These are phyloP conservation scores for Corvus moneduloides DNA, from an alignment of 2,113 vertebrate genomes.

Conservation along the genomic window DNA sequence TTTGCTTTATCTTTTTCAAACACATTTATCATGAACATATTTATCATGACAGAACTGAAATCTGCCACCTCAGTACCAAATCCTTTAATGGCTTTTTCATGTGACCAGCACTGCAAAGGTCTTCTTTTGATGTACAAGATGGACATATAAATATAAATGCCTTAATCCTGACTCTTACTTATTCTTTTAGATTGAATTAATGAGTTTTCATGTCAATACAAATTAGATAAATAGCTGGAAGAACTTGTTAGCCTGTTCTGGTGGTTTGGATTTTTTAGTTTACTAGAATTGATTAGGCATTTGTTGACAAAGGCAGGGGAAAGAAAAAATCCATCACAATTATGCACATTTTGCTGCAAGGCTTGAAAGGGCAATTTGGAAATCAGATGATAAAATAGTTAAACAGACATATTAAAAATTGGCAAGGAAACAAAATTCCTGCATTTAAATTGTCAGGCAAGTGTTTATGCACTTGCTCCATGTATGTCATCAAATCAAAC, in stretches of 20 bases:
- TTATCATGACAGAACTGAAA: not conserved
- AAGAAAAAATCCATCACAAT: constrained; percentile 37
- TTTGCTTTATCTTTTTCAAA: not conserved
- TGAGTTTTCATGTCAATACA: constrained; percentile 46
- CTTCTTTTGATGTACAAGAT: not conserved
- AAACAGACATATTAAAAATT: not conserved
- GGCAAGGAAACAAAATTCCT: not conserved
- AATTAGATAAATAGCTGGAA: constrained; percentile 49
- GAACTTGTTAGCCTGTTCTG: constrained; percentile 10
- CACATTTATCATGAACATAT: not conserved
- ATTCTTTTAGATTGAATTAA: constrained; percentile 14
- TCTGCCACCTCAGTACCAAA: not conserved
- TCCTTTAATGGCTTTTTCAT: constrained; percentile 14
- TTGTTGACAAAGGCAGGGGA: constrained; percentile 25
- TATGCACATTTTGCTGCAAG: constrained; percentile 16
- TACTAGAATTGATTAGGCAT: not conserved
- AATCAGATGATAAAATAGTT: constrained; percentile 15
- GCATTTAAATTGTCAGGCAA: constrained; percentile 8
- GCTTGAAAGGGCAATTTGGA: constrained; percentile 25
- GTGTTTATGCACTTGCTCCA: not conserved
- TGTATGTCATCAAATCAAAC: not conserved
- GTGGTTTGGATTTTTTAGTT: not conserved
- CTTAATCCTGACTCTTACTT: not conserved
- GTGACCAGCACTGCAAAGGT: not conserved
- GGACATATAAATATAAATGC: not conserved